Conservation (phyloP, 2,797 vertebrate genomes). For the Anabacerthia variegaticeps region DNA sequence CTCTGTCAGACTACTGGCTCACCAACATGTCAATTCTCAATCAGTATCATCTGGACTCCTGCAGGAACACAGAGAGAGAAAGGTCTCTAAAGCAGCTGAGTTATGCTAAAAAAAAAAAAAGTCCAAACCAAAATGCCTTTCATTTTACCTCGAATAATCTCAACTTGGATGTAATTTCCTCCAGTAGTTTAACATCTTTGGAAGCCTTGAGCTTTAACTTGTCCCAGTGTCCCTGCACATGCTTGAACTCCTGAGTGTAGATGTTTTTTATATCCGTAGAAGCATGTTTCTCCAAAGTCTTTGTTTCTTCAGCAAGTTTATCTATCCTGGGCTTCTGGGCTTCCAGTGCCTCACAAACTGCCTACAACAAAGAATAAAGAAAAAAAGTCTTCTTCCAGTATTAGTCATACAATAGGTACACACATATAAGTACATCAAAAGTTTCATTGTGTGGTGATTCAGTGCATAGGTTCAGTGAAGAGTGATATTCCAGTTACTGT, state of each 20-base stretch:
- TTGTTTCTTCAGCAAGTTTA: constrained; percentile 77
- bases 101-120: neutral
- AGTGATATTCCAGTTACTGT: neutral
- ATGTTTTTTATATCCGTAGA: constrained; percentile 57
- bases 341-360: constrained; percentile 83
- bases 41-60: neutral
- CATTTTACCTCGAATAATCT: constrained; percentile 84
- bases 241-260: constrained; percentile 84
- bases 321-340: constrained; percentile 78
- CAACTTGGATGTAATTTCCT: constrained; percentile 76
- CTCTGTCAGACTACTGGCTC: neutral
- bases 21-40: neutral
- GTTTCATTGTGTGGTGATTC: neutral
- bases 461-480: neutral
- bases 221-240: constrained; percentile 82
- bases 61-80: neutral
- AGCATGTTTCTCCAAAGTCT: constrained; percentile 67
- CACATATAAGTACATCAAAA: neutral
- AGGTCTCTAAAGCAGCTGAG: neutral
- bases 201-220: constrained; percentile 80
- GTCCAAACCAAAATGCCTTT: neutral
- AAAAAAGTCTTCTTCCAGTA: neutral
- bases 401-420: neutral
- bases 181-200: constrained; percentile 83
- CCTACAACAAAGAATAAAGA: constrained; percentile 58